Evolutionary conservation across 2,113 vertebrate species (phyloP).

Genomic region (Phaetusa simplex): DNA sequence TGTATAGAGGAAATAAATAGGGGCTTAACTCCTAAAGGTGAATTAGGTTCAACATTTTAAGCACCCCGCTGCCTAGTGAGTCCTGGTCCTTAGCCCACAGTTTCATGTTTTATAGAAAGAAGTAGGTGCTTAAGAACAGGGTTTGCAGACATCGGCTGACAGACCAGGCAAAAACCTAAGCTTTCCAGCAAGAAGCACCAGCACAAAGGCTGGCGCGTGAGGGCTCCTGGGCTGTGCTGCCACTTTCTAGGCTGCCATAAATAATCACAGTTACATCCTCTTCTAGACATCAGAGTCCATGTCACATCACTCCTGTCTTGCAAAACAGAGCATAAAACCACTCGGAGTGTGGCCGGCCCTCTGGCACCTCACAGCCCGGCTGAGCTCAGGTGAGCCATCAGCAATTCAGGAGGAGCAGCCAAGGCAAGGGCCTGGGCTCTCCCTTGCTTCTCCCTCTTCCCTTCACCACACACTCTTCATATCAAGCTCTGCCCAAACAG

Average conservation of each 20-base stretch:
- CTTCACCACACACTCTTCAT: neutral
- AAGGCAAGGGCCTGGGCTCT: neutral
- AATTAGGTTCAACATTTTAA: neutral
- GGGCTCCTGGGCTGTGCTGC: neutral
- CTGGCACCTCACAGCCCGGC: neutral
- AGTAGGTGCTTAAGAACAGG: neutral
- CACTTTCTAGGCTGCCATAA: neutral
- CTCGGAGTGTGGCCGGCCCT: neutral
- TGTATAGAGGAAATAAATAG: slow-evolving; percentile 22
- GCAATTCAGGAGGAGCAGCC: neutral
- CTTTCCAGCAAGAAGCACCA: neutral
- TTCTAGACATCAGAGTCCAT: neutral
- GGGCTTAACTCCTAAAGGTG: slow-evolving; percentile 4
- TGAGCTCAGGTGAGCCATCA: neutral
- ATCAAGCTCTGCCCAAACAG: neutral
- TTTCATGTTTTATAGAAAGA: neutral
- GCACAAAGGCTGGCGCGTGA: neutral
- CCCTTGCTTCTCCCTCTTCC: neutral
- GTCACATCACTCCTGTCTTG: neutral
- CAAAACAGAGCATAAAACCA: neutral
- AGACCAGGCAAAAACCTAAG: neutral
- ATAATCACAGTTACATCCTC: neutral
- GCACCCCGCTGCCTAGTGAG: neutral
- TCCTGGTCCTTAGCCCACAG: neutral
- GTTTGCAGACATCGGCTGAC: neutral